A percentile compares a stretch with the other conserved stretches of the same genome.
These are phyloP conservation scores for Naso thynnoides DNA, from an alignment of 2,797 vertebrate genomes.

Conservation along the genomic window DNA sequence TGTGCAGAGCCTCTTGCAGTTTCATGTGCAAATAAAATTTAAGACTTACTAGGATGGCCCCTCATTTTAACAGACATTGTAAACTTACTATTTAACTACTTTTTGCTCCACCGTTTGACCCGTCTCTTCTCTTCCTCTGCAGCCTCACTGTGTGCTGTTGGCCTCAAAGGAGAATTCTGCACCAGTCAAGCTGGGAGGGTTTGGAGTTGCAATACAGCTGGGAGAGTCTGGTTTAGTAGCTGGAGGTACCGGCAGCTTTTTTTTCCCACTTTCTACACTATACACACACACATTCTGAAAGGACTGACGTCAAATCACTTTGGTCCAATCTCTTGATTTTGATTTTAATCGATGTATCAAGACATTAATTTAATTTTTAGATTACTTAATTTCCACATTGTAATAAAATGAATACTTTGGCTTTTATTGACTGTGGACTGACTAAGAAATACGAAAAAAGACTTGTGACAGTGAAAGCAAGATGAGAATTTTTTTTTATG, in stretches of 20 bases:
- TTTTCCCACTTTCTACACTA: not conserved
- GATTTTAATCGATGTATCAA: too few relatives aligned
- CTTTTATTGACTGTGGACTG: not conserved
- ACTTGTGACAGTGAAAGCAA: not conserved
- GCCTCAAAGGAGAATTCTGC: conserved; percentile 99
- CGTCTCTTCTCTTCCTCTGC: conserved; percentile 9
- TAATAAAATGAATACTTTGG: not conserved
- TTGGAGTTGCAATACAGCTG: conserved; percentile 97
- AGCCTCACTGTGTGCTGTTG: conserved; percentile 98
- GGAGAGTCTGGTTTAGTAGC: conserved; percentile 98
- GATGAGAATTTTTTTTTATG: not conserved
- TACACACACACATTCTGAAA: too few relatives aligned
- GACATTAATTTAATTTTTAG: too few relatives aligned
- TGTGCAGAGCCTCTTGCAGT: not conserved
- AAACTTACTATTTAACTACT: not conserved
- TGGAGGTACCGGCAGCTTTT: conserved; percentile 87
- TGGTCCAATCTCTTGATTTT: too few relatives aligned
- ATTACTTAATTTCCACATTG: not conserved
- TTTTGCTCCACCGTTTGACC: not conserved
- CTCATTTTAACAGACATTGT: not conserved
- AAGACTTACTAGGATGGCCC: not conserved
- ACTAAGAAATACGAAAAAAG: not conserved
- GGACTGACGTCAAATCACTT: too few relatives aligned
- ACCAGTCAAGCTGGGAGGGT: conserved; percentile 97
- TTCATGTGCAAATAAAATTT: not conserved